These are phyloP conservation scores for Thereva nobilitata DNA, from an alignment of 2,888 invertebrate genomes.

Conservation along the genomic window DNA sequence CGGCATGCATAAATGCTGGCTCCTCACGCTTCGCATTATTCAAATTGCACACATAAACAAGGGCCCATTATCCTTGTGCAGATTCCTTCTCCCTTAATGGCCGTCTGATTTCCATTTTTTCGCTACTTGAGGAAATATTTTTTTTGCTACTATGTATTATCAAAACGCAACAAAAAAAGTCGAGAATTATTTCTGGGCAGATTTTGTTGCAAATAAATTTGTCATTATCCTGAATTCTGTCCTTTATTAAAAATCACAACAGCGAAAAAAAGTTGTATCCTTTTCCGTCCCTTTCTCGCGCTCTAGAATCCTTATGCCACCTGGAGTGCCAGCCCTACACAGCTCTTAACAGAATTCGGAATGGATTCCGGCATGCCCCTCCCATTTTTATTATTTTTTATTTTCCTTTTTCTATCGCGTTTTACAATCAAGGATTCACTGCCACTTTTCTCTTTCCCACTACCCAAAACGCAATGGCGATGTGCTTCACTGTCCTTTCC, in stretches of 20 bases:
- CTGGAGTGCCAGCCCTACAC: conserved; percentile 20
- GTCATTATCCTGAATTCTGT: conserved; percentile 10
- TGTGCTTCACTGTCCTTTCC: too few species aligned
- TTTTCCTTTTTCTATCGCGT: conserved; percentile 26
- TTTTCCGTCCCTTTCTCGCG: conserved; percentile 11
- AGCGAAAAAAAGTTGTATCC: conserved; percentile 36
- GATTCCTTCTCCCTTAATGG: conserved; percentile 29
- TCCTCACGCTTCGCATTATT: not conserved
- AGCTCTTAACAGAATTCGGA: conserved; percentile 2
- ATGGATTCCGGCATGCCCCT: conserved; percentile 33
- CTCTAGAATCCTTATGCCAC: conserved; percentile 9
- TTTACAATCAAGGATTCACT: conserved; percentile 30
- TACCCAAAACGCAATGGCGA: not conserved
- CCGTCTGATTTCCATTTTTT: conserved; percentile 36
- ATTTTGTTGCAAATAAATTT: conserved; percentile 12
- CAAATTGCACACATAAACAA: conserved; percentile 18
- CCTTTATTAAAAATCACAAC: conserved; percentile 37
- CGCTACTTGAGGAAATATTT: conserved; percentile 21
- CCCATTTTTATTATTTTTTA: conserved; percentile 38
- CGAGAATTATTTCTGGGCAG: conserved; percentile 1
- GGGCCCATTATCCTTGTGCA: conserved; percentile 3
- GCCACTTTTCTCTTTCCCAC: conserved; percentile 9
- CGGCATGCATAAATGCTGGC: conserved; percentile 16
- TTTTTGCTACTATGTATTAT: not conserved
- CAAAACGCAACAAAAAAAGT: not conserved